A percentile compares a stretch with the other conserved stretches of the same genome.
Conservation (phyloP, 2,113 vertebrate genomes). For the Pomatostomus ruficeps region DNA sequence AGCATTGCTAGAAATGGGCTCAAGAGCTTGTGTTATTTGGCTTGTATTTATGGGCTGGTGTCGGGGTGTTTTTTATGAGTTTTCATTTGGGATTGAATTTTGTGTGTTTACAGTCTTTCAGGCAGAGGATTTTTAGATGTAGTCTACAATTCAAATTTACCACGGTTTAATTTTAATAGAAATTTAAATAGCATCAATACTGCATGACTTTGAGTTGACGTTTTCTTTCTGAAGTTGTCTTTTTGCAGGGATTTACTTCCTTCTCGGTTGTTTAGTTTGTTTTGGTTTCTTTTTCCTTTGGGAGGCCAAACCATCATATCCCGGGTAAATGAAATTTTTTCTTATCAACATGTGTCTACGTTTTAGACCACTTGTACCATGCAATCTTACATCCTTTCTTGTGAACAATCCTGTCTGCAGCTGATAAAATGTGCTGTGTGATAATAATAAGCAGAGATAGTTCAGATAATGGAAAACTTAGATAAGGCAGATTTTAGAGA, state of each 20-base stretch:
- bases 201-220: not conserved
- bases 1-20: not conserved
- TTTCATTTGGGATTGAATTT: not conserved
- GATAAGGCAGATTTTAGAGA: not conserved
- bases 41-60: not conserved
- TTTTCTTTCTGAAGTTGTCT: not conserved
- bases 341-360: not conserved
- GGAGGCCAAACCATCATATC: not conserved
- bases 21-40: not conserved
- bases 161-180: not conserved
- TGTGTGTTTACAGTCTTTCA: not conserved
- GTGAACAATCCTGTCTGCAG: not conserved
- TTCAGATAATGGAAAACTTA: not conserved
- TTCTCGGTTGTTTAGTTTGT: not conserved
- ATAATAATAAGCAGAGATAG: not conserved
- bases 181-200: not conserved
- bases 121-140: not conserved
- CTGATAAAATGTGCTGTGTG: not conserved
- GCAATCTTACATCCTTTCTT: not conserved
- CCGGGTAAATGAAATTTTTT: not conserved
- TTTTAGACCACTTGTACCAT: not conserved
- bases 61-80: not conserved
- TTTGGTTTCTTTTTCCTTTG: not conserved
- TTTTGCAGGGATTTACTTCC: not conserved
- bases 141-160: not conserved